Evolutionary conservation across 2,888 invertebrate species (phyloP).

Genomic region (Slavum lentiscoides): DNA sequence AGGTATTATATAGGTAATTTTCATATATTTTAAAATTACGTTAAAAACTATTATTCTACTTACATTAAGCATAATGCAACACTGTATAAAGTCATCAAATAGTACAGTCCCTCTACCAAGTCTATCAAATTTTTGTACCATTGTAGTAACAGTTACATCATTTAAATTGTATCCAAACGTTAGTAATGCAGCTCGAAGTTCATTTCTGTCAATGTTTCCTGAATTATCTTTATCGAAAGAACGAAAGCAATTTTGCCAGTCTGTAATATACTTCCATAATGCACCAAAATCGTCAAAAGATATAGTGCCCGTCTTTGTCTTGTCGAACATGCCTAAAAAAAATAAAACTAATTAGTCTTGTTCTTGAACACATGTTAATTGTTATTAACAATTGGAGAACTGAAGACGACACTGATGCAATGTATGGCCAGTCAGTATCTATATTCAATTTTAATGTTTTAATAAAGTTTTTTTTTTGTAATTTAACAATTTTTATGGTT

Average conservation of each 20-base stretch:
- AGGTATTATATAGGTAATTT: too few species aligned
- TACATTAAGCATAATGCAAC: slow-evolving; percentile 89
- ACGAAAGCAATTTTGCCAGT: slow-evolving; percentile 95
- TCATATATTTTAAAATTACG: neutral
- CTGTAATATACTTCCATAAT: slow-evolving; percentile 96
- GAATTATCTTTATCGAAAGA: slow-evolving; percentile 91
- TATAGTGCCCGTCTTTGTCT: slow-evolving; percentile 83
- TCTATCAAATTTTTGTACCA: slow-evolving; percentile 92
- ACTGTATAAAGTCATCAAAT: slow-evolving; percentile 98
- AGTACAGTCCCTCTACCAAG: slow-evolving; percentile 86
- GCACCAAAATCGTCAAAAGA: slow-evolving; percentile 94
- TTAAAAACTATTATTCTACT: slow-evolving; percentile 61
- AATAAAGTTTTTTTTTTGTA: too few species aligned
- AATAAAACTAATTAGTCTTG: neutral
- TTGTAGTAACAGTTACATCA: slow-evolving; percentile 75
- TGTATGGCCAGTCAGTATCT: too few species aligned
- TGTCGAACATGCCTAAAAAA: slow-evolving; percentile 76
- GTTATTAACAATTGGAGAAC: neutral
- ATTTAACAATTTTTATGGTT: too few species aligned
- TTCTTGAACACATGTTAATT: too few species aligned
- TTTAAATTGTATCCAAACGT: slow-evolving; percentile 89
- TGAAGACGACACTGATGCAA: neutral
- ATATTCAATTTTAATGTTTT: too few species aligned
- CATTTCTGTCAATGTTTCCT: slow-evolving; percentile 87
- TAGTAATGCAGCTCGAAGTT: slow-evolving; percentile 86